Evolutionary conservation across 1,140 invertebrate species (phyloP).

Genomic region (Bursaphelenchus mucronatus): DNA sequence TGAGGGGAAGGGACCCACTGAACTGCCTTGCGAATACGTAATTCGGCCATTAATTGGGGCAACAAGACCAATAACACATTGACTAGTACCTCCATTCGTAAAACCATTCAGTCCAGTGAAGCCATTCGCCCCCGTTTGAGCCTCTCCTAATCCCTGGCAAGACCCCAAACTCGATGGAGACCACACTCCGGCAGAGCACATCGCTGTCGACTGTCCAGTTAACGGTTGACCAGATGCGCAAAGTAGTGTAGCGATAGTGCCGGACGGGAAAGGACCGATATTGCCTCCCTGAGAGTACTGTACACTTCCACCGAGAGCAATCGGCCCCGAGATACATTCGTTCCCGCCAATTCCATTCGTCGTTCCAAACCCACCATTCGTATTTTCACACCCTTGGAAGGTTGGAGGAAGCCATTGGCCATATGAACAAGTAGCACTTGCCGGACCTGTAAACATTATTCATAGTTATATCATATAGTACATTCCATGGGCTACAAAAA

Average conservation of each 20-base stretch:
- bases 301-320: background rate
- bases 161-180: too few species aligned
- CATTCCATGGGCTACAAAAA: background rate
- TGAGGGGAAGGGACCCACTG: background rate
- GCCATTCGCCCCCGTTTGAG: too few species aligned
- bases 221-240: background rate
- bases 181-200: too few species aligned
- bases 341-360: too few species aligned
- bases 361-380: background rate
- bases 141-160: too few species aligned
- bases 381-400: background rate
- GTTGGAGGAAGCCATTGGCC: constrained; percentile 3
- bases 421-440: background rate
- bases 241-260: background rate
- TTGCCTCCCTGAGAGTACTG: constrained; percentile 1
- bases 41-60: background rate
- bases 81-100: background rate
- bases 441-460: background rate
- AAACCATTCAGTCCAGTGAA: too few species aligned
- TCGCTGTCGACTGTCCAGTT: too few species aligned
- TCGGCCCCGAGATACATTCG: too few species aligned
- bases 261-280: constrained; percentile 10
- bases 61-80: background rate
- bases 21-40: background rate
- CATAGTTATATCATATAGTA: background rate